These are phyloP conservation scores for Megathymus violae DNA, from an alignment of 1,140 invertebrate genomes.

Conservation along the genomic window DNA sequence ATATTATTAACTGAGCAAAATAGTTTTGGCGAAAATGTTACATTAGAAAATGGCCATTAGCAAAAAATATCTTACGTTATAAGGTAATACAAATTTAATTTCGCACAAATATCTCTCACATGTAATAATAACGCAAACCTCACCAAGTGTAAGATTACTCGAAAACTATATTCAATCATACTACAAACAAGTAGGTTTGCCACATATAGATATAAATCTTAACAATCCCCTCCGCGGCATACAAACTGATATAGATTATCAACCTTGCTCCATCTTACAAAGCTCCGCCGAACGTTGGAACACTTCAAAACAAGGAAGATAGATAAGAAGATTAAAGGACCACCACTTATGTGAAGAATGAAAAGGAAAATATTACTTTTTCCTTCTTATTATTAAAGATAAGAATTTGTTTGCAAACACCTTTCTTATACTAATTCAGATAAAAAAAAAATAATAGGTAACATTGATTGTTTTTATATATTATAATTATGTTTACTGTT, in stretches of 20 bases:
- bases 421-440: too few relatives aligned
- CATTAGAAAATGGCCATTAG: too few relatives aligned
- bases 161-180: conserved; percentile 10
- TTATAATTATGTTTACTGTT: too few relatives aligned
- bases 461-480: too few relatives aligned
- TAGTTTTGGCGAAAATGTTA: too few relatives aligned
- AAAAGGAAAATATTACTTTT: conserved; percentile 46
- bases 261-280: conserved; percentile 53
- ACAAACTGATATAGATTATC: conserved; percentile 70
- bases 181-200: conserved; percentile 24
- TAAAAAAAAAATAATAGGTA: too few relatives aligned
- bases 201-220: conserved; percentile 40
- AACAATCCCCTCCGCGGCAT: conserved; percentile 50
- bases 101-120: too few relatives aligned
- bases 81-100: too few relatives aligned
- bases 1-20: too few relatives aligned
- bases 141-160: neutral
- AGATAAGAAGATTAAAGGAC: conserved; percentile 62
- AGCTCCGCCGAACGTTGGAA: conserved; percentile 53
- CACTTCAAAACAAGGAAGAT: conserved; percentile 66
- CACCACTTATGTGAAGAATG: conserved; percentile 46
- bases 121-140: too few relatives aligned
- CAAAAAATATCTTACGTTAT: too few relatives aligned
- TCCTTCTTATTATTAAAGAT: conserved; percentile 27
- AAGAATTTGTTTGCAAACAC: conserved; percentile 10